Evolutionary conservation across 2,888 invertebrate species (phyloP), one percentile per base, ranked within the genome.

Genomic region (Diarsia mendica): DNA sequence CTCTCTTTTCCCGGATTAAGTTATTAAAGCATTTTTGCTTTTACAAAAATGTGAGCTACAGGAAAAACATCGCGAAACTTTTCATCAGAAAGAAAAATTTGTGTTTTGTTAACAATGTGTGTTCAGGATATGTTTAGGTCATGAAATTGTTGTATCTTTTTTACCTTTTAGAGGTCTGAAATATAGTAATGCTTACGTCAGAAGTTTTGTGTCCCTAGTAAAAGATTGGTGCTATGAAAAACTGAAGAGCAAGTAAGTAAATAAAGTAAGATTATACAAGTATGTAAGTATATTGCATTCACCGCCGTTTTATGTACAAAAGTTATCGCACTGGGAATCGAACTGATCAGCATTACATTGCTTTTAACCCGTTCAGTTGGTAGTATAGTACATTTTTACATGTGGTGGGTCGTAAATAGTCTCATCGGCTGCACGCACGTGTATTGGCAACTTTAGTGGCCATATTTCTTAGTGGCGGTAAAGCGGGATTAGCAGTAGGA

Each of bases 401-500:
- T 69, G 75, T 55, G 46, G 39, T 64, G 33, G 68, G 23, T 85
- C 81, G 73, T 84, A 83, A 86, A 86, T 69, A 75, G 15, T 72
- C 48, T 75, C 67, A 72, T 74, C 55, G 79, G 65, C 39, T 53
- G 75, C 71, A 77, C 79, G 75, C 74, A 71, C 60, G 58, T 64
- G 68, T 86, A 81, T 84, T 68, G 75, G 73, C 66, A 80, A 76
- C 65, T 80, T 81, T 82, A 85, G 73, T 76, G 76, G 63, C 78
- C 49, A 75, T 83, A 85, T 85, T 75, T 80, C 63, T 80, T 76
- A 79, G 75, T 83, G 78, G 67, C 65, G 60, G 75, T 86, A 82
- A 83, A 86, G 68, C 46, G 67, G 72, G 78, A 85, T 83, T 86
- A 86, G 67, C 69, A 55, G 70, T 11, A 64, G 67, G 58, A 67